These are phyloP conservation scores for Pardalotus punctatus DNA, from an alignment of 2,113 vertebrate genomes.

Conservation along the genomic window DNA sequence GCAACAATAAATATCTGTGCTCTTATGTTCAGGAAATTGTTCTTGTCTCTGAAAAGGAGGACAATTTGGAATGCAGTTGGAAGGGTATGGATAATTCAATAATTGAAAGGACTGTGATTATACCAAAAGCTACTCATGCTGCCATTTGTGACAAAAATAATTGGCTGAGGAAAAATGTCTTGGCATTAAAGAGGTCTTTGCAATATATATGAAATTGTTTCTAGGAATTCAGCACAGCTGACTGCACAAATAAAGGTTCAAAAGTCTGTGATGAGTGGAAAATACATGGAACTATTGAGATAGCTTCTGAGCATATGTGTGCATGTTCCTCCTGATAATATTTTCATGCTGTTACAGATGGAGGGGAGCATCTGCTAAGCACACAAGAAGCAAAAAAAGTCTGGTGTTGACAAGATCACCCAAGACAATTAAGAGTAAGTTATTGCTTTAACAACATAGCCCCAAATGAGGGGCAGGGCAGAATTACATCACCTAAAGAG, in stretches of 20 bases:
- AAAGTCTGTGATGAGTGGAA: background rate
- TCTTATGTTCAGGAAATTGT: background rate
- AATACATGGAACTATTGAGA: background rate
- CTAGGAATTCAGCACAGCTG: background rate
- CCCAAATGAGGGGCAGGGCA: background rate
- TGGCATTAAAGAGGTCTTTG: background rate
- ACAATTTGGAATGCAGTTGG: background rate
- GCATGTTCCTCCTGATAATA: background rate
- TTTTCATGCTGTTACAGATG: slow-evolving; percentile 2
- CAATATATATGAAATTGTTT: background rate
- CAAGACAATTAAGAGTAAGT: slow-evolving; percentile 33
- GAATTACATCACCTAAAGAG: background rate
- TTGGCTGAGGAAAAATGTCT: background rate
- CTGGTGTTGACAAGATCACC: slow-evolving; percentile 43
- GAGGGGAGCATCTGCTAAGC: slow-evolving; percentile 3
- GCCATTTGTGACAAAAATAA: slow-evolving; percentile 15
- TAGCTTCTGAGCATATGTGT: background rate
- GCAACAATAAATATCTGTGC: background rate
- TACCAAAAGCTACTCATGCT: background rate
- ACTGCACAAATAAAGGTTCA: background rate
- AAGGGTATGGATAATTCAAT: background rate
- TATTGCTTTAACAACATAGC: slow-evolving; percentile 13
- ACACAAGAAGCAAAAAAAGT: background rate
- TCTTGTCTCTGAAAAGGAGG: background rate
- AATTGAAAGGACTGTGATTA: slow-evolving; percentile 17